Base-by-base conservation (phyloP, 2,113 vertebrate species). In the Micronycteris hirsuta region DNA sequence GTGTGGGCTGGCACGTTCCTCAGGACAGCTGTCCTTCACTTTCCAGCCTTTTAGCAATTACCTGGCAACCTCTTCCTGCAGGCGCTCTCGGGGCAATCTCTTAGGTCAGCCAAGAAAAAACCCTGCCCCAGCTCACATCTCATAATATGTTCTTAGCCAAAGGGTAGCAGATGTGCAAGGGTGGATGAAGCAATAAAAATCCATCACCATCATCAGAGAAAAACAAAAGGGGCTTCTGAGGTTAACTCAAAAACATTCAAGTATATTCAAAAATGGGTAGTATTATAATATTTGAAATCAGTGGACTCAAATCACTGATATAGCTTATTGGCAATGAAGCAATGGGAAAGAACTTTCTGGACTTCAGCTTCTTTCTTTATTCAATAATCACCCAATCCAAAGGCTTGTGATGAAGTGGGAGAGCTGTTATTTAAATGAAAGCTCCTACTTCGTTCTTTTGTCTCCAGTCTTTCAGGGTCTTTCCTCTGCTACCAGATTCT, bases 361-460 rank as follows among this genome's bases (percentile, higher is more conserved):
- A 61, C 36, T 92, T 85, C 3, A 16, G 26, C 80, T 74, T 80
- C 73, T 73, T 67, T 77, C 36, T 89, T 85, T 83, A 54, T 87
- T 85, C 74, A 91, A 91, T 78, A 70, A 93, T 81, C 13, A 45
- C 38, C 77, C 73, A 95, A 73, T 52, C 41, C 65, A 96, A 92
- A 86, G 71, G 77, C 49, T 84, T 56, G 76, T 47, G 41, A 73
- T 58, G 41, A 49, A 61, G 17, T 54, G 38, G 24, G 22, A 24
- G 20, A 70, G 41, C 16, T 81, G 5, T 41, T 47, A 86, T n/a
- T 67, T 84, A 87, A 84, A 54, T 47, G 16, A 33, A 24, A 47
- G 24, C 41, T 84, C 19, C 15, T 49, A 63, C 78, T 47, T 78
- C 28, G 1, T 43, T 31, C 7, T 52, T 82, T 26, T 47, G 33